These are phyloP conservation scores for Helicoverpa zea DNA, from an alignment of 1,140 invertebrate genomes.

Conservation along the genomic window DNA sequence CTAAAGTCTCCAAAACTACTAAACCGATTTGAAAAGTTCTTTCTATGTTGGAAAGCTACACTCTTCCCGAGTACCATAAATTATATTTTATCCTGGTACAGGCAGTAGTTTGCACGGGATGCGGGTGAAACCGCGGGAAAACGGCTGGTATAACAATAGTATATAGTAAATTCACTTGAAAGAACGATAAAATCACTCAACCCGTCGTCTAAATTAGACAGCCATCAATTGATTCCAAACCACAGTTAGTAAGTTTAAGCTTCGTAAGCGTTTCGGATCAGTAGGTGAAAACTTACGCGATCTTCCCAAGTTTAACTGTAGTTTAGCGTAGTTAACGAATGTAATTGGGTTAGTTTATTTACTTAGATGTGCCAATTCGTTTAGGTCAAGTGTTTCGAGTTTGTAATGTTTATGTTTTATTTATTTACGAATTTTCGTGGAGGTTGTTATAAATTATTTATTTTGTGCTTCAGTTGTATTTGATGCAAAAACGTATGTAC, in stretches of 20 bases:
- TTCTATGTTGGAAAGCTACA: too few species aligned
- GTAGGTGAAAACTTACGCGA: slow-evolving; percentile 1
- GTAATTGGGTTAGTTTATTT: slow-evolving; percentile 13
- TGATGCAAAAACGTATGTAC: too few species aligned
- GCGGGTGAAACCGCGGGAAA: too few species aligned
- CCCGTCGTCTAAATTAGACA: background rate
- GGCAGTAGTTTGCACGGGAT: too few species aligned
- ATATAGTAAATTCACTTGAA: too few species aligned
- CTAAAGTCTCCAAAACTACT: too few species aligned
- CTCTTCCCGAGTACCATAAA: too few species aligned
- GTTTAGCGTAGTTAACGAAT: background rate
- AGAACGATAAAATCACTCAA: too few species aligned
- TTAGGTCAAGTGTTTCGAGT: background rate
- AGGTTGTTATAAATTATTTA: background rate
- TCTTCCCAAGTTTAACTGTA: slow-evolving; percentile 4
- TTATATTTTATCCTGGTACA: too few species aligned
- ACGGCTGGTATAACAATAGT: too few species aligned
- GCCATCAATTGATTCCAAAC: background rate
- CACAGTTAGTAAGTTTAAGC: background rate
- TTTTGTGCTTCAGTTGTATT: too few species aligned
- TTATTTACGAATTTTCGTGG: background rate
- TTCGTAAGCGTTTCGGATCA: background rate
- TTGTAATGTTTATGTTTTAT: background rate
- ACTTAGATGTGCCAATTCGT: background rate
- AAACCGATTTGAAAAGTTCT: too few species aligned